Evolutionary conservation across 1,140 invertebrate genomes (phyloP).

Genomic region (Drosophila orosa): DNA sequence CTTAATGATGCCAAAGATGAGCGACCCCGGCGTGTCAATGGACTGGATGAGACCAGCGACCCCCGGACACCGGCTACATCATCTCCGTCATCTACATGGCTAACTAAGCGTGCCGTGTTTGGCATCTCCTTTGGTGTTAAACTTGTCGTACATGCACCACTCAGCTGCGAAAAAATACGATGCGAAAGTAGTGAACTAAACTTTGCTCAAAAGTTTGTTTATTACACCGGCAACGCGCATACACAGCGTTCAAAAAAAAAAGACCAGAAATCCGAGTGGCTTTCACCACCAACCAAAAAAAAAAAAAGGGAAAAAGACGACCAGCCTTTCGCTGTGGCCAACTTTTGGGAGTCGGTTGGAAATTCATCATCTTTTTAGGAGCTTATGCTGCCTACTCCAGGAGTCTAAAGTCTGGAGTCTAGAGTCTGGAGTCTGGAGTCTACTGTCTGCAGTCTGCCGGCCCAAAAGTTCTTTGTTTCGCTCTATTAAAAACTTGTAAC

Average conservation of each 20-base stretch:
- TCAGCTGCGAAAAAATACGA: conserved; percentile 33
- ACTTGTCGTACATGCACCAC: conserved; percentile 71
- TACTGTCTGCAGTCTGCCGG: conserved; percentile 11
- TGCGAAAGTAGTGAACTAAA: conserved; percentile 70
- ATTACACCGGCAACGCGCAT: conserved; percentile 74
- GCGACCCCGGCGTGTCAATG: conserved; percentile 68
- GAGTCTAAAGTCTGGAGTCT: conserved; percentile 8
- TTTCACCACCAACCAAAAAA: conserved; percentile 22
- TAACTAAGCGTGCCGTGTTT: conserved; percentile 82
- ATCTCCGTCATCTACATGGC: conserved; percentile 75
- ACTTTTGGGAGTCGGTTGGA: conserved; percentile 66
- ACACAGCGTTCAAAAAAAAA: conserved; percentile 18
- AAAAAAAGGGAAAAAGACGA: neutral
- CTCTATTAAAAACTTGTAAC: conserved; percentile 83
- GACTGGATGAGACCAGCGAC: conserved; percentile 45
- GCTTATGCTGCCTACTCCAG: conserved; percentile 68
- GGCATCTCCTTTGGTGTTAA: conserved; percentile 68
- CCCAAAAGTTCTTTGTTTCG: conserved; percentile 50
- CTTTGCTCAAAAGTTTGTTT: conserved; percentile 82
- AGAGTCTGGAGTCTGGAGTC: conserved; percentile 17
- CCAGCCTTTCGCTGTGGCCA: conserved; percentile 33
- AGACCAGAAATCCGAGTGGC: conserved; percentile 50
- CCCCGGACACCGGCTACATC: conserved; percentile 29
- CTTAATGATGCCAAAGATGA: conserved; percentile 80
- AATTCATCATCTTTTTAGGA: conserved; percentile 82